A percentile compares a stretch with the other conserved stretches of the same genome.
Conservation (phyloP, 2,888 invertebrate species). For the Macrostomum cliftonense region DNA sequence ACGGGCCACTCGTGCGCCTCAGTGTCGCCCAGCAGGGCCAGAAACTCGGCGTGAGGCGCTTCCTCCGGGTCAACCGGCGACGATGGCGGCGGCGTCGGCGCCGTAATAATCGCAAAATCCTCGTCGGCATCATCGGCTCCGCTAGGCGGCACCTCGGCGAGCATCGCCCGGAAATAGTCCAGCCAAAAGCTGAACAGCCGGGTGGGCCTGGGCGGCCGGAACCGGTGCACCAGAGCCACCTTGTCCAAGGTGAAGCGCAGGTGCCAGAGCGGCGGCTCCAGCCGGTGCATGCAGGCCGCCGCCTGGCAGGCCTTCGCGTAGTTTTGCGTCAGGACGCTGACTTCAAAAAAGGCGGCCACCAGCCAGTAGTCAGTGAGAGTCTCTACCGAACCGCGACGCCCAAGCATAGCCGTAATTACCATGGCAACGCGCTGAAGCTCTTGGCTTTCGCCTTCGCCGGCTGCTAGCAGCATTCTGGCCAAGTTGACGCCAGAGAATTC, state of each 20-base stretch:
- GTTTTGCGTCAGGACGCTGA: conserved; percentile 86
- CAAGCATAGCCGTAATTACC: conserved; percentile 85
- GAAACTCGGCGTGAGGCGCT: background rate
- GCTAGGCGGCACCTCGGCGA: no score
- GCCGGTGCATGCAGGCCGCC: conserved; percentile 48
- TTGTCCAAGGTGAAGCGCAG: conserved; percentile 71
- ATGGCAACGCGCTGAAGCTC: conserved; percentile 68
- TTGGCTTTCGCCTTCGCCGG: background rate
- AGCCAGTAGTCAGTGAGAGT: conserved; percentile 94
- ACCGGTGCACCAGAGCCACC: conserved; percentile 69
- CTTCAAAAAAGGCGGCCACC: conserved; percentile 93
- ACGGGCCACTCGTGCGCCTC: no score
- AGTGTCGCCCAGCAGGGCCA: no score
- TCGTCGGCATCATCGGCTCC: no score
- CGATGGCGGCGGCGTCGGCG: background rate
- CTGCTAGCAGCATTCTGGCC: conserved; percentile 71
- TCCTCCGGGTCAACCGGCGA: background rate
- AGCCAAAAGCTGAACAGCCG: conserved; percentile 84
- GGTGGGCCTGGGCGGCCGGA: conserved; percentile 55
- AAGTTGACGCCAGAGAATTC: conserved; percentile 97
- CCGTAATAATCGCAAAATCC: no score
- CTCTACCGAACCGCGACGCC: conserved; percentile 80
- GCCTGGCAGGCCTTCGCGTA: conserved; percentile 89
- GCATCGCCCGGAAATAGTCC: conserved; percentile 72
- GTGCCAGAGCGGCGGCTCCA: conserved; percentile 42